Evolutionary conservation across 2,797 vertebrate species (phyloP).

Genomic region (Crenuchus spilurus): DNA sequence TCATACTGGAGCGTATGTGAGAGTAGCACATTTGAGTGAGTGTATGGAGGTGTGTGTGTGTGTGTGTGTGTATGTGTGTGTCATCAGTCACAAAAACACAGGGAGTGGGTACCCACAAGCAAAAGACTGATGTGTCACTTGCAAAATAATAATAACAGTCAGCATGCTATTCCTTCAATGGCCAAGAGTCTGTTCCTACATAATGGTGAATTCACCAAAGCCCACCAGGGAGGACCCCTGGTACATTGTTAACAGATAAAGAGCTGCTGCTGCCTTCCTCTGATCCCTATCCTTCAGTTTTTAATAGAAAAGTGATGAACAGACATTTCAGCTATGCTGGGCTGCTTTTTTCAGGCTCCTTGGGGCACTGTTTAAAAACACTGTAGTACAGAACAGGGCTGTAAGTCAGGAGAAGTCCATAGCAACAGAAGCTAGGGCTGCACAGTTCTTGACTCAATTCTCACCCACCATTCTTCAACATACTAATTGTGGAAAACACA

Average conservation of each 20-base stretch:
- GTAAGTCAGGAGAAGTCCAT: not conserved
- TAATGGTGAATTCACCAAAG: conserved; percentile 2
- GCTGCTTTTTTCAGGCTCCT: not conserved
- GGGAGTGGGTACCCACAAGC: conserved; percentile 1
- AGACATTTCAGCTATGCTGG: not conserved
- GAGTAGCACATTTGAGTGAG: conserved; percentile 21
- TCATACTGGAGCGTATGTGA: conserved; percentile 27
- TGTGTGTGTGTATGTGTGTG: conserved; percentile 61
- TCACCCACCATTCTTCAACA: too few species aligned
- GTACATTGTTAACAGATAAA: conserved; percentile 6
- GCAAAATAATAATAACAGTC: conserved; percentile 32
- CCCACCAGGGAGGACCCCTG: conserved; percentile 1
- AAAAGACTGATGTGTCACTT: conserved; percentile 17
- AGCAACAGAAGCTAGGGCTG: not conserved
- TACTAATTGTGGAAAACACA: too few species aligned
- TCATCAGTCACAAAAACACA: conserved; percentile 33
- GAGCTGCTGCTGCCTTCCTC: not conserved
- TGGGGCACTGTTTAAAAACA: not conserved
- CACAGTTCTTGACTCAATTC: too few species aligned
- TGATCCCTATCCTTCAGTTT: not conserved
- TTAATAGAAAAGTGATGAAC: conserved; percentile 9
- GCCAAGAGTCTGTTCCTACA: not conserved
- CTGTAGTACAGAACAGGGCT: not conserved
- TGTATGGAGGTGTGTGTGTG: conserved; percentile 56
- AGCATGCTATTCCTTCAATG: not conserved